Base-by-base conservation (phyloP, 1,140 invertebrate species). In the Epicauta chinensis region DNA sequence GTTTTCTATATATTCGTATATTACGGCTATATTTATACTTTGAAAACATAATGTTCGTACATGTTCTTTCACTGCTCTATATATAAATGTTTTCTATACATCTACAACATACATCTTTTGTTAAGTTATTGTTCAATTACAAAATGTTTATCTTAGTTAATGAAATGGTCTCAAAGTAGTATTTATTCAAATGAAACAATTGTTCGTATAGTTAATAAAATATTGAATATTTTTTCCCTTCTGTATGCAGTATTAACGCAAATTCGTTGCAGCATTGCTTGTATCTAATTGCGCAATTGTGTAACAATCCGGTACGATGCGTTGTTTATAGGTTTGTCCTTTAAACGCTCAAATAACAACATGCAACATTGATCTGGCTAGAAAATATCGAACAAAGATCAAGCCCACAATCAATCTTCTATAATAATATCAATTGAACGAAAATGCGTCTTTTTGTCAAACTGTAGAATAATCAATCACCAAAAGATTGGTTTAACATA, bases 301-400 rank as follows among this genome's bases (percentile, higher is more conserved):
- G 34, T 17, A 47, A 47, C 34, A 38, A 37, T 29, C 35, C 14
- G 45, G 34, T 47, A 37, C 45, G 34, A 47, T 47, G 45, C 45
- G 45, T 47, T 47, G 45, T 47, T 47, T 47, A 47, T 47, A 47
- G 45, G 38, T 47, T 47, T 47, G 45, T 23, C 45, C 45, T 47
- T 47, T 47, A 34, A 47, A 37, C 45, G 34, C 32, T 37, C 38
- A 47, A 38, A 14, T 35, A 35, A 17, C 17, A 37, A 37, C 45
- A 47, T 47, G 45, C 45, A 47, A 47, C 16, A 47, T 47, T 37
- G 45, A 47, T 38, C 45, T 37, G 30, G 37, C 32, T 29, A 38
- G 34, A 47, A 47, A 47, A 47, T 38, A 34, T 37, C 38, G 34
- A 46, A 46, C 37, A 35, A 46, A 31, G 37, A 46, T 13, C 43